phyloP scores from a whole-genome alignment of 2,797 vertebrate genomes.

The Pseudochirops corinnae region DNA sequence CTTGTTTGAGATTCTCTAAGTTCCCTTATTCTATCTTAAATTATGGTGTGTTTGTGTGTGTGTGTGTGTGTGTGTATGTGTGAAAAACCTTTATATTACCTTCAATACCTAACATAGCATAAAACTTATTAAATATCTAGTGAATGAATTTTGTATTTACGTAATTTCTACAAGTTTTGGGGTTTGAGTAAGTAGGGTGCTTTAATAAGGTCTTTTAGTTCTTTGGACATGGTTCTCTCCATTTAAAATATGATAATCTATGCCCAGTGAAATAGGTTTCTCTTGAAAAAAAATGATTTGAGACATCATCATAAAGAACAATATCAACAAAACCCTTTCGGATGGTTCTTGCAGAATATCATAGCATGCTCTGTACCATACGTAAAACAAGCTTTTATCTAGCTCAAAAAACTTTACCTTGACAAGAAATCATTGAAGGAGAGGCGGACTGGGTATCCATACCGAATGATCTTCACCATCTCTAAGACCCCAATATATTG shows the following conservation, averaged over 20 bases:
- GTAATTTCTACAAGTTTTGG: background rate
- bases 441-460: conserved; percentile 93
- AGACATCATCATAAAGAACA: conserved; percentile 50
- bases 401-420: conserved; percentile 87
- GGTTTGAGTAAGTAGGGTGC: background rate
- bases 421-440: conserved; percentile 92
- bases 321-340: background rate
- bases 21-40: background rate
- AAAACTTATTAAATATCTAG: background rate
- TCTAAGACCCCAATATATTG: conserved; percentile 95
- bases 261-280: conserved; percentile 20
- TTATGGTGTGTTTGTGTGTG: background rate
- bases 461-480: conserved; percentile 95
- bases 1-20: background rate
- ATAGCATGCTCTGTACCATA: background rate
- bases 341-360: background rate
- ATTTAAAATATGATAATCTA: background rate
- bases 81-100: background rate
- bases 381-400: background rate
- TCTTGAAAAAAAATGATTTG: conserved; percentile 29
- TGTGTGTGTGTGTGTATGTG: background rate
- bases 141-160: background rate
- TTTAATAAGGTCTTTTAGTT: background rate
- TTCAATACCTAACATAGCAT: background rate
- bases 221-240: background rate